Conservation (phyloP, 2,113 vertebrate species). For the Carettochelys insculpta region DNA sequence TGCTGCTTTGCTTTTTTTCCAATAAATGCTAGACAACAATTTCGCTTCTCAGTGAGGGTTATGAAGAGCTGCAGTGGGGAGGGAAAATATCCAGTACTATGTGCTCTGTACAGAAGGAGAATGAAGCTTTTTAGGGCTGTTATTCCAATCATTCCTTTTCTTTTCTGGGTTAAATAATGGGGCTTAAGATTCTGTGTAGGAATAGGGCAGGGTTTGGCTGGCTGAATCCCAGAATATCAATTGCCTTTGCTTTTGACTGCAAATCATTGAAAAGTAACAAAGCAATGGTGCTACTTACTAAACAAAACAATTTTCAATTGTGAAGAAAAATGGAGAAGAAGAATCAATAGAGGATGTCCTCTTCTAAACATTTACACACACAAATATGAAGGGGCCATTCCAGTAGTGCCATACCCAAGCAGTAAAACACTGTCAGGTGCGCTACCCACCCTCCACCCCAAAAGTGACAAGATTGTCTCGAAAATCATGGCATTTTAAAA, state of each 20-base stretch:
- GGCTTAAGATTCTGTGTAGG: neutral
- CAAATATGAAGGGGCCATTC: constrained; percentile 9
- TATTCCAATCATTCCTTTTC: neutral
- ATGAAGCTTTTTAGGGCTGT: neutral
- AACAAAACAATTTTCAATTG: neutral
- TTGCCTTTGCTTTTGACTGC: neutral
- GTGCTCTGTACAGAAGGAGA: neutral
- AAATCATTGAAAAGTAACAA: neutral
- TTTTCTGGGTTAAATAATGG: neutral
- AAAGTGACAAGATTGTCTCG: neutral
- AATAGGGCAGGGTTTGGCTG: neutral
- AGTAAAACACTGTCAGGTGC: constrained; percentile 14
- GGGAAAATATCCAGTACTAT: neutral
- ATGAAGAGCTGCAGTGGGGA: neutral
- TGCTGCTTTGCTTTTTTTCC: neutral
- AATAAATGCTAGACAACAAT: neutral
- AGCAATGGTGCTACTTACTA: neutral
- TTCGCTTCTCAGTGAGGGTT: neutral
- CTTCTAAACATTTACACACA: neutral
- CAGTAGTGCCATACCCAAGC: constrained; percentile 17
- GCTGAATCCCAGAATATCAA: constrained; percentile 10
- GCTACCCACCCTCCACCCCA: neutral
- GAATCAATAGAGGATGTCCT: neutral
- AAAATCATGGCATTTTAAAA: constrained; percentile 4
- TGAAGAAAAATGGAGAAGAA: neutral